Conservation (phyloP, 2,113 vertebrate genomes). For the Martes martes region DNA sequence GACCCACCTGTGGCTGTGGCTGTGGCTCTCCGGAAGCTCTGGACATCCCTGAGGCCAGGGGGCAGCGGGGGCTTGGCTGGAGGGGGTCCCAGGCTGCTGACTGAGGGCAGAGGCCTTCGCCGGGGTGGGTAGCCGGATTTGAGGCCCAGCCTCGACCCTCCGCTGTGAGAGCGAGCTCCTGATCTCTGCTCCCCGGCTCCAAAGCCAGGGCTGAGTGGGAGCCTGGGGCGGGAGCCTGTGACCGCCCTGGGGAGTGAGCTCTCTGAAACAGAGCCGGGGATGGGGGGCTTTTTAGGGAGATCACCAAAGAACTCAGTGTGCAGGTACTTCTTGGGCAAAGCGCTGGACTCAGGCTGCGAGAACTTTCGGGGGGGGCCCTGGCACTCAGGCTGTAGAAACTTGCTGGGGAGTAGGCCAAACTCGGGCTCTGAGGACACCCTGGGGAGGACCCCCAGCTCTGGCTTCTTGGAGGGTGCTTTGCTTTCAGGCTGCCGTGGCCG, state of each 20-base stretch:
- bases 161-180: not conserved
- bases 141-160: not conserved
- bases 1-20: slow-evolving; percentile 52
- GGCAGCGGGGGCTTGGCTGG: slow-evolving; percentile 68
- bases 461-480: not conserved
- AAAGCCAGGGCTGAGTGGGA: not conserved
- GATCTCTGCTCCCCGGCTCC: not conserved
- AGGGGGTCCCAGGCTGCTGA: slow-evolving; percentile 64
- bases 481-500: not conserved
- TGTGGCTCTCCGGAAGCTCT: not conserved
- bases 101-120: slow-evolving; percentile 57
- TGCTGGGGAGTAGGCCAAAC: not conserved
- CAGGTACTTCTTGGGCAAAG: not conserved
- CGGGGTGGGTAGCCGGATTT: not conserved
- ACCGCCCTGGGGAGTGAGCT: slow-evolving; percentile 21
- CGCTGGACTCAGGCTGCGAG: not conserved
- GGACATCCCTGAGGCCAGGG: slow-evolving; percentile 25
- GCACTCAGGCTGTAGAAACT: not conserved
- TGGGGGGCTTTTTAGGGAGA: slow-evolving; percentile 16
- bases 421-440: slow-evolving; percentile 40
- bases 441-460: not conserved
- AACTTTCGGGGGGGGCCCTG: not conserved
- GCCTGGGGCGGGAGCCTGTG: rapidly evolving
- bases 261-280: slow-evolving; percentile 48
- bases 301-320: not conserved